Conservation (phyloP, 2,888 invertebrate genomes). For the Cordilura impudica region DNA sequence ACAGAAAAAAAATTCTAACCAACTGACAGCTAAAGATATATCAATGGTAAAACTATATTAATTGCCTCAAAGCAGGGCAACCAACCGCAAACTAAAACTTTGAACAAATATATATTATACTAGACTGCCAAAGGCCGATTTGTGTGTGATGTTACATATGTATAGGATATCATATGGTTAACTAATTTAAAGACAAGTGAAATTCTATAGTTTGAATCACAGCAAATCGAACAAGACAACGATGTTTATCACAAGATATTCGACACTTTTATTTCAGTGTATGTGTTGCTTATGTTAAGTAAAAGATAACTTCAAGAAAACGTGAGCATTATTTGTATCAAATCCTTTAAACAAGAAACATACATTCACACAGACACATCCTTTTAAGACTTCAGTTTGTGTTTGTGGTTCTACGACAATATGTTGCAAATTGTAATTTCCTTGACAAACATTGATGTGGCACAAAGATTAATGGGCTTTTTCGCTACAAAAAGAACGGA, state of each 20-base stretch:
- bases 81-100: constrained; percentile 5
- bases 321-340: neutral
- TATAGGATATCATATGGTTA: neutral
- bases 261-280: neutral
- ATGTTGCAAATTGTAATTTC: constrained; percentile 54
- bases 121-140: neutral
- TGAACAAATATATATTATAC: neutral
- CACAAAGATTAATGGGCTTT: constrained; percentile 53
- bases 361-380: too few relatives aligned
- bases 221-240: neutral
- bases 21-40: constrained; percentile 42
- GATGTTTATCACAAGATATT: neutral
- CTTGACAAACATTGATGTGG: constrained; percentile 58
- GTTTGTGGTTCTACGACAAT: constrained; percentile 28
- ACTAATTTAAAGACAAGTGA: neutral
- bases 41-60: constrained; percentile 18
- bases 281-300: neutral
- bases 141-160: neutral
- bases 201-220: neutral
- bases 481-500: neutral
- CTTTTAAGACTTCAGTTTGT: neutral
- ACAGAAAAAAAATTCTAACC: constrained; percentile 5
- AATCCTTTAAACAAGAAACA: too few relatives aligned
- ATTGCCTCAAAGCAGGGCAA: neutral
- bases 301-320: neutral